Base-by-base conservation (phyloP, 2,797 vertebrate species). In the Tapera naevia region DNA sequence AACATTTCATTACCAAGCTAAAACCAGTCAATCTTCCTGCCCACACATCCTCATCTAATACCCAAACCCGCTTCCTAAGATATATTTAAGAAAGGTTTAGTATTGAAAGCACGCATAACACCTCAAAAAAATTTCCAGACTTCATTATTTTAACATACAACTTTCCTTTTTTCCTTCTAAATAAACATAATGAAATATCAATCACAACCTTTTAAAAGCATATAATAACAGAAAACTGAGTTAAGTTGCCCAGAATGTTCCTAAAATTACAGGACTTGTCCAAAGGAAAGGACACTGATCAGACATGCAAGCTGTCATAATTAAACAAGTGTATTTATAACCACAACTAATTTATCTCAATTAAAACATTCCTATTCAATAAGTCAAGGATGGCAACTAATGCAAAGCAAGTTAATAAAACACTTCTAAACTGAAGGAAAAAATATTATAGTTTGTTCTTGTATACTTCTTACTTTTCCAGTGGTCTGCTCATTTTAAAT, bases 381-480 rank as follows among this genome's bases (percentile, higher is more conserved):
- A 66, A 11, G 75, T 54, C 80, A 85, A 80, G 62, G 32, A 72
- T 37, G 16, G 50, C 92, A 88, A 66, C 15, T 25, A 84, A 61
- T 27, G 62, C 33, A 91, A 81, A 83, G 53, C 51, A 70, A 73
- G n/a, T 28, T 58, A 85, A 95, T 72, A 85, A 87, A 87, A 84
- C 58, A 46, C 48, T 25, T 56, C 51, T 60, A 64, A 89, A 78
- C 12, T 19, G 48, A 88, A 67, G 33, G 76, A 86, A 93, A 91
- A 79, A 86, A 32, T 35, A 91, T 21, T 73, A 66, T 50, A 51
- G 41, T 87, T 87, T 83, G 43, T 78, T 92, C 66, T 17, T 48
- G 46, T 6, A 5, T 61, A 74, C 79, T 95, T 95, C 79, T 92
- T 91, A 35, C 74, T 91, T 91, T 91, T 94, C 27, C 35, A 84